Evolutionary conservation across 2,888 invertebrate species (phyloP).

Genomic region (Geophilus truncorum): DNA sequence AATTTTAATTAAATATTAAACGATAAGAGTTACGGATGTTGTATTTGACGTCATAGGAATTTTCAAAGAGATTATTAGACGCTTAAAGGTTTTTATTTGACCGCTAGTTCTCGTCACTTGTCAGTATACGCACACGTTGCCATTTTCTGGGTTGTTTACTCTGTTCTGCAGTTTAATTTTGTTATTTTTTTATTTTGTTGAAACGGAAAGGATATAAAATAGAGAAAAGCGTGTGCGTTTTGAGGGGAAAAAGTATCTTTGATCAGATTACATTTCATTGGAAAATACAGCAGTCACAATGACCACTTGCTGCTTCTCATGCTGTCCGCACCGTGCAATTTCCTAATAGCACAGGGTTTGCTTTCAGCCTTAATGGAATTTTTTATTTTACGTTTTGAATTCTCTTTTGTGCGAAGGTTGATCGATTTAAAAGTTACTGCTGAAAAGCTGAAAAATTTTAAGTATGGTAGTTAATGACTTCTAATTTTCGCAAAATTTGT

Average conservation of each 20-base stretch:
- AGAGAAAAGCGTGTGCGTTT: not conserved
- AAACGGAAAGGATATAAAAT: not conserved
- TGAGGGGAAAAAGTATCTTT: not conserved
- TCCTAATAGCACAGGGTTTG: constrained; percentile 8
- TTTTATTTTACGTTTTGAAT: not conserved
- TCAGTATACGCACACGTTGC: no score
- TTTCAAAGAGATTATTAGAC: not conserved
- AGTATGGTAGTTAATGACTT: no score
- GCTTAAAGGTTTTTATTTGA: not conserved
- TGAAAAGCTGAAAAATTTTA: not conserved
- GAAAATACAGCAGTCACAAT: not conserved
- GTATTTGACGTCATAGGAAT: not conserved
- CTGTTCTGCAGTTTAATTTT: not conserved
- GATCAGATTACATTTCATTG: constrained; percentile 13
- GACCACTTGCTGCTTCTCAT: constrained; percentile 25
- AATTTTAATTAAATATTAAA: no score
- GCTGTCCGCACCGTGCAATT: not conserved
- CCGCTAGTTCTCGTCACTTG: not conserved
- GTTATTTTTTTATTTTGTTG: not conserved
- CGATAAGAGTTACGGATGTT: no score
- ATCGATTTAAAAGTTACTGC: not conserved
- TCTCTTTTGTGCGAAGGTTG: not conserved
- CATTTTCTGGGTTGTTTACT: not conserved
- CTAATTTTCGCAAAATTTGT: no score
- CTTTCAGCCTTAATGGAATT: not conserved